phyloP scores from a whole-genome alignment of 2,888 invertebrate species.

The Seira musarum region DNA sequence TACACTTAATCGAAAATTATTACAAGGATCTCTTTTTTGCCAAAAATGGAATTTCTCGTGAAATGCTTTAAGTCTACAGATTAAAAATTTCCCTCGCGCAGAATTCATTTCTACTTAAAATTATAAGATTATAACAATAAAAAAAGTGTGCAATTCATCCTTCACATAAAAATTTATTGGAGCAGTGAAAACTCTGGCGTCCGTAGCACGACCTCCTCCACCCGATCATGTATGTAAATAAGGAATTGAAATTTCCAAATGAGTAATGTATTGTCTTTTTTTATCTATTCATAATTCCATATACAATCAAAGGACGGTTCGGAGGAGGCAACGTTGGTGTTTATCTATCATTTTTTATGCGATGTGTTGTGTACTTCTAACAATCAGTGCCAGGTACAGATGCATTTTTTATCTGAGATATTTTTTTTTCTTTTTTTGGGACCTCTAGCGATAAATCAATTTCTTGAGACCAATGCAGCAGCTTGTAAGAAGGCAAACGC shows the following conservation, averaged over 20 bases:
- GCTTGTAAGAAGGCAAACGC: slow-evolving; percentile 10
- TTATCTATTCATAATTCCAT: neutral
- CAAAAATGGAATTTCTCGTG: slow-evolving; percentile 44
- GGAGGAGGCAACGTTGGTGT: slow-evolving; percentile 11
- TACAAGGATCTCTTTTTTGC: slow-evolving; percentile 21
- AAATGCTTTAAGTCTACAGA: neutral
- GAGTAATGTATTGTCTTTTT: neutral
- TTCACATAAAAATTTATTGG: slow-evolving; percentile 40
- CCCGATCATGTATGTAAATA: neutral
- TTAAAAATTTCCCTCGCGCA: neutral
- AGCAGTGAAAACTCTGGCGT: slow-evolving; percentile 36
- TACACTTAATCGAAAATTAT: neutral
- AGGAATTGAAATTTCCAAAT: neutral
- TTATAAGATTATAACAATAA: too few relatives aligned
- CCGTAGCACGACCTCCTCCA: neutral
- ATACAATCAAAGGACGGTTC: slow-evolving; percentile 11
- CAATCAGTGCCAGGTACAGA: slow-evolving; percentile 21
- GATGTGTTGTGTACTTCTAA: neutral
- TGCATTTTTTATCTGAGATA: slow-evolving; percentile 5
- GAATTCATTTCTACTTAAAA: neutral
- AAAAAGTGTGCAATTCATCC: neutral
- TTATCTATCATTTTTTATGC: slow-evolving; percentile 2
- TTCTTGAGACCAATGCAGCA: slow-evolving; percentile 11
- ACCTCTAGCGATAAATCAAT: slow-evolving; percentile 46
- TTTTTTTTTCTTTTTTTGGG: neutral